Evolutionary conservation across 2,888 invertebrate species (phyloP).

Genomic region (Allophyes oxyacanthae): DNA sequence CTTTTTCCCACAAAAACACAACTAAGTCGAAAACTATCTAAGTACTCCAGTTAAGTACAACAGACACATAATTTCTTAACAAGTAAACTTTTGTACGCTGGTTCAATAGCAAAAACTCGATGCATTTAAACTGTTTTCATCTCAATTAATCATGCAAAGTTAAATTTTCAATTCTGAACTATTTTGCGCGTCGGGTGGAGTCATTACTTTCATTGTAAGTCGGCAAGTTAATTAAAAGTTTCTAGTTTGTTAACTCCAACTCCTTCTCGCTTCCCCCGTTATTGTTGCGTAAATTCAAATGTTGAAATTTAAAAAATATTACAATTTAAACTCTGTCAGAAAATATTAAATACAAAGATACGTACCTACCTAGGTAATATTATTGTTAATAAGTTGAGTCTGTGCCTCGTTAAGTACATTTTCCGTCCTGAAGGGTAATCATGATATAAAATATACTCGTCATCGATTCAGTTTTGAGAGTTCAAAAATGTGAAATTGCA

Average conservation of each 20-base stretch:
- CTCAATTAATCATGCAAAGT: conserved; percentile 47
- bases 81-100: conserved; percentile 2
- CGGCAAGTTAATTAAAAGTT: conserved; percentile 64
- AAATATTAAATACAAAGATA: no score
- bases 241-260: conserved; percentile 56
- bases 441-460: no score
- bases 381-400: no score
- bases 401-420: no score
- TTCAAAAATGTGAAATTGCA: no score
- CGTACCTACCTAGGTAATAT: no score
- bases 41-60: neutral
- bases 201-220: conserved; percentile 60
- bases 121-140: conserved; percentile 35
- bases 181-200: conserved; percentile 32
- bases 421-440: no score
- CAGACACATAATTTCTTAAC: neutral
- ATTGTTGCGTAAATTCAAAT: conserved; percentile 44
- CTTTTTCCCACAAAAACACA: no score
- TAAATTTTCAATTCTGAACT: conserved; percentile 46
- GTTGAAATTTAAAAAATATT: conserved; percentile 9
- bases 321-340: neutral
- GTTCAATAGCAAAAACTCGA: conserved; percentile 1
- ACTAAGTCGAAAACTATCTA: no score
- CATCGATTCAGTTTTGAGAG: no score
- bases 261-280: conserved; percentile 36